phyloP scores from a whole-genome alignment of 2,113 vertebrate species.

The Melozone crissalis region DNA sequence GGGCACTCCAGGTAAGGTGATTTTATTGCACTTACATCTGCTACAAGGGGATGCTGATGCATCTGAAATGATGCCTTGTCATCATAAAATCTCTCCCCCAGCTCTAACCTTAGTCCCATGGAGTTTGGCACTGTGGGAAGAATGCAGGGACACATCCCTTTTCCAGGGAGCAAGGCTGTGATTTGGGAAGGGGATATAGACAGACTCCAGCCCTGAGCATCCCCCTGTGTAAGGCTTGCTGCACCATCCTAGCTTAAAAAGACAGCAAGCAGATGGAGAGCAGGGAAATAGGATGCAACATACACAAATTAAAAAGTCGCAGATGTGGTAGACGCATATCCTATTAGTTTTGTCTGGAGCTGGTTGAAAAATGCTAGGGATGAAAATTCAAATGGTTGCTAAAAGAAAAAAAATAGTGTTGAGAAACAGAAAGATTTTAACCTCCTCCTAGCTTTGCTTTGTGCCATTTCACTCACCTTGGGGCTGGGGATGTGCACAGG shows the following conservation, averaged over 20 bases:
- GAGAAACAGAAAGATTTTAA: neutral
- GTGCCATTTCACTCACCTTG: neutral
- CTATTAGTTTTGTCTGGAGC: conserved; percentile 53
- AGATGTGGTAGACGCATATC: conserved; percentile 51
- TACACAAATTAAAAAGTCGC: conserved; percentile 45
- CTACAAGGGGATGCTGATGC: neutral
- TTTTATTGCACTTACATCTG: neutral
- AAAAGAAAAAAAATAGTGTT: neutral
- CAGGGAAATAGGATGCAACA: conserved; percentile 41
- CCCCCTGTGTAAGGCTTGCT: neutral
- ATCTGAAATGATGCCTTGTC: neutral
- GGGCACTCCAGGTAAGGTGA: neutral
- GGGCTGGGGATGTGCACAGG: neutral
- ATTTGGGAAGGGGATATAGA: neutral
- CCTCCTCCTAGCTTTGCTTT: neutral
- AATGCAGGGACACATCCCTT: neutral
- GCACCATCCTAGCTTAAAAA: neutral
- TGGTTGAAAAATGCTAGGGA: neutral
- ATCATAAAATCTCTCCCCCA: neutral
- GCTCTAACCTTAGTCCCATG: neutral
- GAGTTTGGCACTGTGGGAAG: neutral
- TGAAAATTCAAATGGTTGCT: neutral
- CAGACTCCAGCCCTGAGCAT: neutral
- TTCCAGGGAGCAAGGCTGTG: neutral
- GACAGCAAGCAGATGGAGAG: conserved; percentile 47